Evolutionary conservation across 1,140 invertebrate genomes (phyloP).

Genomic region (Matsumurasca onukii): DNA sequence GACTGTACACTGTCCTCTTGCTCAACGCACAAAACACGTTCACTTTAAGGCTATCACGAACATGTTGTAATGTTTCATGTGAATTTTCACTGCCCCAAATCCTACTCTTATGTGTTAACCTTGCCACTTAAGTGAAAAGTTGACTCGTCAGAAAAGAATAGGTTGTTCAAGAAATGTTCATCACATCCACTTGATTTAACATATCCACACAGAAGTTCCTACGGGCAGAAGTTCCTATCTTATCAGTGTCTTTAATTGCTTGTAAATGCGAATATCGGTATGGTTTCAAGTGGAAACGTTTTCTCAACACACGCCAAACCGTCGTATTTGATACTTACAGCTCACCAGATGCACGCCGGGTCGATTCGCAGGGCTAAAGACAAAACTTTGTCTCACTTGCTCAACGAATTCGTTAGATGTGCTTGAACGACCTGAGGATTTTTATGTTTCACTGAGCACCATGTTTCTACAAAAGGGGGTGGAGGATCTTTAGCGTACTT

Average conservation of each 20-base stretch:
- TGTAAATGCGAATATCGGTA: conserved; percentile 28
- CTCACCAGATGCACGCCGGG: conserved; percentile 20
- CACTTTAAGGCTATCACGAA: no score
- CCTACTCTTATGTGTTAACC: conserved; percentile 4
- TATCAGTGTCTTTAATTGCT: conserved; percentile 19
- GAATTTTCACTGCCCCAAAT: no score
- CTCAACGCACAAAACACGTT: no score
- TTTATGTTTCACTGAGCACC: conserved; percentile 13
- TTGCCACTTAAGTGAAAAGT: conserved; percentile 7
- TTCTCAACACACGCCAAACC: conserved; percentile 12
- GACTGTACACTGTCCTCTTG: no score
- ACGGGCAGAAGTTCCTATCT: conserved; percentile 17
- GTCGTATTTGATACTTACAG: conserved; percentile 14
- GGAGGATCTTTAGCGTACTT: conserved; percentile 22
- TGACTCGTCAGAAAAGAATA: conserved; percentile 10
- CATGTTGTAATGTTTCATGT: no score
- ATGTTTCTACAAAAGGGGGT: conserved; percentile 22
- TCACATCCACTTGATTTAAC: conserved; percentile 23
- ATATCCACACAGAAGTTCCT: conserved; percentile 28
- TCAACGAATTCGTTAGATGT: conserved; percentile 7
- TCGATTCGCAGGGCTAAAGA: conserved; percentile 14
- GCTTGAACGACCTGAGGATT: conserved; percentile 12
- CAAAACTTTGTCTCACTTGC: conserved; percentile 15
- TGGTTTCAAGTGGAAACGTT: conserved; percentile 25
- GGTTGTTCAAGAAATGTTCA: conserved; percentile 24